phyloP scores from a whole-genome alignment of 2,797 vertebrate species.

The Rallus crepitans region DNA sequence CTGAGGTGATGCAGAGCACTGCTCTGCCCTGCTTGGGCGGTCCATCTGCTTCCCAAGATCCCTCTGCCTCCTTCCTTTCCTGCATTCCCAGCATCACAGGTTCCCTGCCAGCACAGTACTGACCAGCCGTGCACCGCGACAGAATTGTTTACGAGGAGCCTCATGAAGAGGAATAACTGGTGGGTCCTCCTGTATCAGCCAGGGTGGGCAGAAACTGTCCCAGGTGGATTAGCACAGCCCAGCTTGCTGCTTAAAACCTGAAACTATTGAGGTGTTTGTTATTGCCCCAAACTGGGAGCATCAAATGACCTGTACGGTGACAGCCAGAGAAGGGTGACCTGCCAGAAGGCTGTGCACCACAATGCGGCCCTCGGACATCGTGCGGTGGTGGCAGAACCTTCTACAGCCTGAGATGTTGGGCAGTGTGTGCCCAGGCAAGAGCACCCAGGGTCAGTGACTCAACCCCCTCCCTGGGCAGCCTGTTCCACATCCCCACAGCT shows the following conservation, averaged over 20 bases:
- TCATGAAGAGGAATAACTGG: background rate
- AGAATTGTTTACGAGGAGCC: background rate
- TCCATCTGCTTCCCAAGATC: background rate
- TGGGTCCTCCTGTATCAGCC: background rate
- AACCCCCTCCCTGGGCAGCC: no score
- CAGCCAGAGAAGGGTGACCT: background rate
- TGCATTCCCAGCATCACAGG: background rate
- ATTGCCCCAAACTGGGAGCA: background rate
- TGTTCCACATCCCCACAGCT: no score
- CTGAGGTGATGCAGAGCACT: background rate
- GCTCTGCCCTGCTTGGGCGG: background rate
- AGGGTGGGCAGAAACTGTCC: background rate
- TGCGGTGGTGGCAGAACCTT: background rate
- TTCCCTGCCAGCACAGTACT: background rate
- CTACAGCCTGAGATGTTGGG: no score
- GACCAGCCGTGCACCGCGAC: background rate
- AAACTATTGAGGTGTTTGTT: background rate
- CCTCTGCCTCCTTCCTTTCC: background rate
- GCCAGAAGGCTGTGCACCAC: background rate
- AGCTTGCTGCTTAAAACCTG: background rate
- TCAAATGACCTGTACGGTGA: background rate
- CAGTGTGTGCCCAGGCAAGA: background rate
- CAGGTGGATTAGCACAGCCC: background rate
- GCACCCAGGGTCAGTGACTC: no score
- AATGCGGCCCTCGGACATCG: background rate